Evolutionary conservation across 2,113 vertebrate genomes (phyloP).

Genomic region (Hippocampus zosterae): DNA sequence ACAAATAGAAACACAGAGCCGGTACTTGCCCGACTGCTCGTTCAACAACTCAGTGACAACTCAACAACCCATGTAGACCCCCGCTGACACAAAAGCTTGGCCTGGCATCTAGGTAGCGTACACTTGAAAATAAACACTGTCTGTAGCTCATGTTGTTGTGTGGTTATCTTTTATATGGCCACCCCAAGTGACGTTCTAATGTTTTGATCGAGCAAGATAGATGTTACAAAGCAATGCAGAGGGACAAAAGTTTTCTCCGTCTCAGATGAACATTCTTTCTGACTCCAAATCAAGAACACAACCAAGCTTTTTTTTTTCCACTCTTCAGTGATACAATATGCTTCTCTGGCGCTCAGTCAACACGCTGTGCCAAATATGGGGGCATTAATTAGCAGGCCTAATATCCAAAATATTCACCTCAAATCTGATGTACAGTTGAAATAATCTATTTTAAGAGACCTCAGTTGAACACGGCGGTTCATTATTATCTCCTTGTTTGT

Average conservation of each 20-base stretch:
- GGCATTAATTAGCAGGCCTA: constrained; percentile 66
- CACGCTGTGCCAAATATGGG: constrained; percentile 44
- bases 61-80: constrained; percentile 57
- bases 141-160: constrained; percentile 46
- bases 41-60: constrained; percentile 58
- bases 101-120: constrained; percentile 31
- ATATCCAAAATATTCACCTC: constrained; percentile 62
- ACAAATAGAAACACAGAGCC: constrained; percentile 68
- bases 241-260: constrained; percentile 54
- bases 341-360: constrained; percentile 59
- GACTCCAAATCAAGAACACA: constrained; percentile 50
- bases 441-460: constrained; percentile 64
- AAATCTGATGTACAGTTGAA: constrained; percentile 62
- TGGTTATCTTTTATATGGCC: constrained; percentile 58
- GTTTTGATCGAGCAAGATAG: constrained; percentile 62
- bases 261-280: constrained; percentile 42
- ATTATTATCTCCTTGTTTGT: constrained; percentile 67
- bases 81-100: constrained; percentile 55
- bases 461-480: constrained; percentile 57
- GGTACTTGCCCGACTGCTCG: constrained; percentile 52
- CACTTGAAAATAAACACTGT: constrained; percentile 51
- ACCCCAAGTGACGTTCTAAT: constrained; percentile 54
- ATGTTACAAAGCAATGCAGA: constrained; percentile 49
- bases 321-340: constrained; percentile 59
- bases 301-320: constrained; percentile 26